These are phyloP conservation scores for Barypeithes pellucidus DNA, from an alignment of 2,888 invertebrate genomes.

Conservation along the genomic window DNA sequence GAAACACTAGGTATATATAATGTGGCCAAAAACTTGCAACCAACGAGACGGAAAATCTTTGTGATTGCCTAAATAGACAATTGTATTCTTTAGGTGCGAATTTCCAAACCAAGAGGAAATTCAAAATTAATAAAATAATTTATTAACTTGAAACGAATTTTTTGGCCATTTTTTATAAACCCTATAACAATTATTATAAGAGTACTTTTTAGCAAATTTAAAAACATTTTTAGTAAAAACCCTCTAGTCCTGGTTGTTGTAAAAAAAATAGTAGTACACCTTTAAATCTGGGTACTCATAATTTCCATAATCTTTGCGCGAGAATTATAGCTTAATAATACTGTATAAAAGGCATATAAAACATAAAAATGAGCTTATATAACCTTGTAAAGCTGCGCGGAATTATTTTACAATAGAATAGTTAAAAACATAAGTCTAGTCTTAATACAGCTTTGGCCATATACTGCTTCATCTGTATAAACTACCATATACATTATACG, in stretches of 20 bases:
- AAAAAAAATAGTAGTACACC: slow-evolving; percentile 19
- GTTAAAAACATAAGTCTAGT: slow-evolving; percentile 2
- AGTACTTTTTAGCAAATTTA: slow-evolving; percentile 16
- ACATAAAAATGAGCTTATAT: slow-evolving; percentile 33
- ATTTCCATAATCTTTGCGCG: slow-evolving; percentile 29
- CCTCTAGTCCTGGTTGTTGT: slow-evolving; percentile 7
- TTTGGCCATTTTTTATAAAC: background rate
- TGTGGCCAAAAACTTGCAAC: background rate
- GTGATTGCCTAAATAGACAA: too few species aligned
- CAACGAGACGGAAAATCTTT: too few species aligned
- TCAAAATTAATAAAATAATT: too few species aligned
- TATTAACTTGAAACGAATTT: background rate
- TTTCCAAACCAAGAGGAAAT: too few species aligned
- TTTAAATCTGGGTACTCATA: slow-evolving; percentile 48
- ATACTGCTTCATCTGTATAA: slow-evolving; percentile 19
- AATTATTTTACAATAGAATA: slow-evolving; percentile 26
- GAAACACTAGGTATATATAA: slow-evolving; percentile 28
- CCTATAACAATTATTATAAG: slow-evolving; percentile 13
- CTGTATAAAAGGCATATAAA: slow-evolving; percentile 42
- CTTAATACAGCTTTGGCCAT: slow-evolving; percentile 21
- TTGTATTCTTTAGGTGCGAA: too few species aligned
- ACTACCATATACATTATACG: slow-evolving; percentile 26
- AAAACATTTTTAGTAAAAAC: slow-evolving; percentile 5
- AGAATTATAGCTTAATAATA: slow-evolving; percentile 41
- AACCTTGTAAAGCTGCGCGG: slow-evolving; percentile 31